phyloP scores from a whole-genome alignment of 37 sponge, comb jelly and placozoan species.

The Geodia barretti region DNA sequence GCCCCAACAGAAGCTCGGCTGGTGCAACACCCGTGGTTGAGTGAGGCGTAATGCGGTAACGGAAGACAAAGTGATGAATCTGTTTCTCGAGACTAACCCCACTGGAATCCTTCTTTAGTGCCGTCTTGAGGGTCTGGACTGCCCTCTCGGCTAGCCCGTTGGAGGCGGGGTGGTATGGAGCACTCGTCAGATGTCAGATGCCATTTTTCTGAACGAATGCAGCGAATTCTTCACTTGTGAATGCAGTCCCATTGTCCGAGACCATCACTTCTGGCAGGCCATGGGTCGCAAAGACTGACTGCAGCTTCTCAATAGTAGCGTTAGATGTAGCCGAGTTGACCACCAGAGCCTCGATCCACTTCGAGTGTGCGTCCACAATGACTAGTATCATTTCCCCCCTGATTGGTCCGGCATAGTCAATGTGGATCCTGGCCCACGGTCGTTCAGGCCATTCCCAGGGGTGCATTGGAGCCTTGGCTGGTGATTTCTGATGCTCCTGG shows the following conservation, averaged over 20 bases:
- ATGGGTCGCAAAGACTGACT: constrained; percentile 32
- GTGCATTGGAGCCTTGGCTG: constrained; percentile 25
- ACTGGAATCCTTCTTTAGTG: constrained; percentile 4
- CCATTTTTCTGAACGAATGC: constrained; percentile 23
- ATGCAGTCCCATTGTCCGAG: constrained; percentile 10
- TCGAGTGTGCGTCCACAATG: constrained; percentile 37
- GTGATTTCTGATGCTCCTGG: background rate
- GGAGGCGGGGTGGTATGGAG: constrained; percentile 43
- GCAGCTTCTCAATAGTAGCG: constrained; percentile 14
- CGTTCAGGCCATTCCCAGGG: constrained; percentile 40
- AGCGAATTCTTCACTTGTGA: constrained; percentile 29
- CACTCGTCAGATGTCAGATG: constrained; percentile 20
- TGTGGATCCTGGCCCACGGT: constrained; percentile 38
- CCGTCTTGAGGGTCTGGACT: constrained; percentile 40
- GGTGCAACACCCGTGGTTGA: constrained; percentile 7
- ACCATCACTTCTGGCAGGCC: constrained; percentile 40
- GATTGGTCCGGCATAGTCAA: constrained; percentile 39
- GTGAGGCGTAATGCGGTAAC: constrained; percentile 30
- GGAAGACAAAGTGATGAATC: constrained; percentile 11
- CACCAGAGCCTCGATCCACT: constrained; percentile 32
- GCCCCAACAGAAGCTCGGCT: background rate
- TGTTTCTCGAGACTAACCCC: background rate
- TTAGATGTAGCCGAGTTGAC: constrained; percentile 17
- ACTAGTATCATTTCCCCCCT: constrained; percentile 41
- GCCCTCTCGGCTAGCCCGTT: constrained; percentile 45